Evolutionary conservation across 2,113 vertebrate species (phyloP), one percentile per base, ranked within the genome.

Genomic region (Saiga tatarica): DNA sequence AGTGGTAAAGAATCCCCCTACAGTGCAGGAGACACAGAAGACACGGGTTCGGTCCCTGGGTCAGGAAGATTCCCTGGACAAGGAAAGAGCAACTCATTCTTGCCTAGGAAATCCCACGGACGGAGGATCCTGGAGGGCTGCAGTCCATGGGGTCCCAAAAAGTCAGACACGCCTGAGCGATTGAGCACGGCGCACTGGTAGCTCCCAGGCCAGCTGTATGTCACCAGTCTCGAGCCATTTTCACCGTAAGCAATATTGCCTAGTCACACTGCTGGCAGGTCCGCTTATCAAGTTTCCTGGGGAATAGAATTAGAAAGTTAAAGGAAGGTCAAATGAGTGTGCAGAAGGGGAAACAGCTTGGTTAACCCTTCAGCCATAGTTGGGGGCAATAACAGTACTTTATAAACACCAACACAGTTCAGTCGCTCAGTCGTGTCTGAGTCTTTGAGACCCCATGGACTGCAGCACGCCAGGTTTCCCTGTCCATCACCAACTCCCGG

Each of bases 251-350:
- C 42, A 60, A 21, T 26, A 33, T 26, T 94, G 33, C 60, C 67
- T 74, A 28, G 23, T 36, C 55, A 87, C n/a, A 55, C 12, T 36
- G 88, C 3, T 14, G 50, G 81, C 17, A 47, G 1, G n/a, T 64
- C 23, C 6, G 14, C 39, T 92, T 79, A 81, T 50, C 64, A 71
- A 23, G 28, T 94, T 91, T 87, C 84, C 52, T 7, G 23, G 47
- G 26, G 15, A 79, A 88, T n/a, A 95, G 53, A 91, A 92, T 62
- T 74, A 28, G 12, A 90, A 92, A 91, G 26, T 74, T 81, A 53
- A 95, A 89, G 28, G 42, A 47, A 42, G 4, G 28, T 50, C 33
- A 95, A 74, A 88, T 89, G 23, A 4, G 16, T 5, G 5, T 21
- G 23, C 15, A 50, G 36, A 87, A 93, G 26, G 14, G 36, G 6